Evolutionary conservation across 1,140 invertebrate genomes (phyloP), one percentile per base, ranked within the genome.

Genomic region (Drosophila orena): DNA sequence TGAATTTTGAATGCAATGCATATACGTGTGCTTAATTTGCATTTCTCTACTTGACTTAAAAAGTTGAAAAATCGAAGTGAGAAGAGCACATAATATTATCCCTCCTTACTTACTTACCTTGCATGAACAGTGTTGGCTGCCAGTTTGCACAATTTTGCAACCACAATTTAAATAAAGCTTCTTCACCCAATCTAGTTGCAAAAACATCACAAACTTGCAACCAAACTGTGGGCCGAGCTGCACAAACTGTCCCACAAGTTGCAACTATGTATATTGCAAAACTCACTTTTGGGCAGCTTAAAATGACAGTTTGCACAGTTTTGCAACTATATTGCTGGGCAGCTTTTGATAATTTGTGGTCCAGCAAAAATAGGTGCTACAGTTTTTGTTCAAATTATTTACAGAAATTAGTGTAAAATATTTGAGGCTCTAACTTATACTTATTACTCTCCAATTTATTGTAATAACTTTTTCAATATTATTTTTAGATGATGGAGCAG

Each of bases 401-500:
- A 8, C 27, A 7, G 2, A 30, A 30, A 30, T 30, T 30, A 30
- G 8, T 7, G 7, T 30, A 3, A 30, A 30, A 30, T 8, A 30
- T 10, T 30, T 30, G 24, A 24, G 24, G 24, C 24, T 24, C 24
- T 0, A 24, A 24, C 24, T 24, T 24, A 24, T 24, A 24, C 24
- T 24, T 24, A 24, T 24, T 24, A 24, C 24, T 24, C 24, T 30
- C 1, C 30, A 30, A 30, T 30, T 10, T 30, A 30, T 30, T 2
- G 30, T 30, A 8, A 8, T 66, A 30, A 24, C 24, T 20, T 24
- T 14, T 10, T 17, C 3, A 2, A 22, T 24, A 24, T 24, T 4
- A 24, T 22, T 70, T 74, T 8, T 65, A 86, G 83, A 86, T 86
- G 79, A 86, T 86, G 83, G 83, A 89, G 50, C 83, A 83, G 61